Evolutionary conservation across 1,140 invertebrate genomes (phyloP), one percentile per base, ranked within the genome.

Genomic region (Callitettix versicolor): DNA sequence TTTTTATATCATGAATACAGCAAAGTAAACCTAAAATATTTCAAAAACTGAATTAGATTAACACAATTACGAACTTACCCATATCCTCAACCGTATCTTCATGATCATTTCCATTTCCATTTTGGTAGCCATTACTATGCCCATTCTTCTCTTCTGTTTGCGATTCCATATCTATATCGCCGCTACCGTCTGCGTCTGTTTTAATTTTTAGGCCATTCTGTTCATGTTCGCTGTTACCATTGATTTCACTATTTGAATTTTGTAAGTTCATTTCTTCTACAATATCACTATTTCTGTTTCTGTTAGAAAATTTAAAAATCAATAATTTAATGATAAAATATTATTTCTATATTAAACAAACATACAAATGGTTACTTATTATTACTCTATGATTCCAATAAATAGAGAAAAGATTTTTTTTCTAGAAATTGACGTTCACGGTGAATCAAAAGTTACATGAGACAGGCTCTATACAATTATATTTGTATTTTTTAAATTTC

Each of bases 51-150:
- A 15, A 51, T 18, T 14, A 51, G 11, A 36, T n/a, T 7, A 3
- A n/a, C n/a, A n/a, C n/a, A n/a, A n/a, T n/a, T n/a, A 55, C 26
- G n/a, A 30, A 56, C 52, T 53, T 52, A 60, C 59, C 62, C 58
- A 63, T 59, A 49, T 59, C 58, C 51, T 60, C 56, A 22, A 40
- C 24, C 2, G 41, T 1, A 17, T 79, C 73, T 60, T 78, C 67
- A 15, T 64, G 59, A 53, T 67, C 70, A 66, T 75, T 80, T 49
- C 82, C 82, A n/a, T n/a, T n/a, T 30, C 26, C 26, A 71, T 88
- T 86, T 65, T 80, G 82, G 67, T 77, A 79, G 56, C 76, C 78
- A 67, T 79, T 81, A 57, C 68, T 71, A 63, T 56, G 47, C 6
- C 54, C 50, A 58, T 60, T 64, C 40, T 68, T 69, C 18, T 67